Evolutionary conservation across 2,113 vertebrate genomes (phyloP), one percentile per base, ranked within the genome.

Genomic region (Neoarius graeffei): DNA sequence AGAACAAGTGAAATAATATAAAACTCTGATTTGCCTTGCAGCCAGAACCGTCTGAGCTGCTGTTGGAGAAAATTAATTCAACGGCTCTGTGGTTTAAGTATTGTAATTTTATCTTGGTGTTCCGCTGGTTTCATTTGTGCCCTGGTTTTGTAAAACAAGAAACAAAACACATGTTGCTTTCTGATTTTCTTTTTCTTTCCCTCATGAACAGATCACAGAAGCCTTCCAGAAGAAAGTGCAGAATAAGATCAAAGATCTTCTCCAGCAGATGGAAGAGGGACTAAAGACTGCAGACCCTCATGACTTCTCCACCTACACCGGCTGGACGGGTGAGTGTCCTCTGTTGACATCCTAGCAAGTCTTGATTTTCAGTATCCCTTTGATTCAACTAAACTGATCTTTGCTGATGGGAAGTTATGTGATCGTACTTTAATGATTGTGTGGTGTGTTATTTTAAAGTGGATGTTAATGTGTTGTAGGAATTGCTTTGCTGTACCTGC

Each of bases 231-330:
- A 93, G 88, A 96, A 95, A 86, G 95, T 99, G 84, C 96, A 98
- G 90, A 94, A 92, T 89, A 99, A 99, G 95, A 98, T 99, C 74
- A 97, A 97, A 91, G 98, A 99, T 89, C 96, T 99, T 77, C 94
- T 99, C 4, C 96, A 97, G 83, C 98, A 99, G 89, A 99, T 99
- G 98, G 98, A 99, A 85, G 98, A 99, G 91, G 98, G 98, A 15
- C 93, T 99, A 85, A 99, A 97, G 93, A 99, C 98, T 0, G 97
- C 98, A 1, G 98, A 99, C 86, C 98, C 98, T 0, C 98, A 99
- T 9, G 98, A 99, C 85, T 98, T 96, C 92, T 99, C 98, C 87
- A 92, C 97, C 0, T 99, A 99, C 88, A 99, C 98, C 0, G 98
- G 98, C 35, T 99, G 98, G 97, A 97, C 97, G 93, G 98, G 98